Base-by-base conservation (phyloP, 1,140 invertebrate species). In the Vanessa tameamea region DNA sequence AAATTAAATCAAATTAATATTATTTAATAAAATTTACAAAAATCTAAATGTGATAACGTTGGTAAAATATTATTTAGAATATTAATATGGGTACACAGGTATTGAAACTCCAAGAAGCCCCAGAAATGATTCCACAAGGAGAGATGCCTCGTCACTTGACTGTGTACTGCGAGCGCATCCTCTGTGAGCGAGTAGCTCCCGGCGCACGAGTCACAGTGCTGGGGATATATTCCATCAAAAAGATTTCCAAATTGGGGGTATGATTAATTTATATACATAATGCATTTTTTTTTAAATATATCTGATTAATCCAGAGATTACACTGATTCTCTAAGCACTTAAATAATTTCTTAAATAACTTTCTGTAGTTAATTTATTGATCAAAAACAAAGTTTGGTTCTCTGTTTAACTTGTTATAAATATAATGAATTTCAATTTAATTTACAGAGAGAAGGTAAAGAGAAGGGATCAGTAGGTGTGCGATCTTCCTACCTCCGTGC, bases 71-170 rank as follows among this genome's bases (percentile, higher is more conserved):
- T 23, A 73, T 50, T 20, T n/a, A 43, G 15, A 23, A 37, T 57
- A 16, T 55, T 68, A 61, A 15, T 66, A 57, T 67, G 53, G 64
- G 20, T 20, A 20, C 65, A 51, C 95, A 97, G 95, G 94, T 96
- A 0, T 82, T 97, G 0, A 99, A 99, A 91, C 90, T 99, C 13
- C 99, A 99, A 95, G 99, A 99, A 93, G 93, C 98, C 11, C 98
- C 98, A 7, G 99, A 99, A 91, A 96, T 96, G 77, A 97, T 99
- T 73, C 99, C 99, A 0, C 98, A 99, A 87, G 99, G 99, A 69
- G 99, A 99, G 94, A 98, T 99, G 95, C 99, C 99, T 0, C 94
- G 99, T 9, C 99, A 99, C 93, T 93, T 99, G 69, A 97, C 98
- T 77, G 93, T 99, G 0, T 99, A 98, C 90, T 98, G 97, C 85